A percentile compares a stretch with the other conserved stretches of the same genome.
These are phyloP conservation scores for Phalacrocorax pelagicus DNA, from an alignment of 2,113 vertebrate species.

Conservation along the genomic window DNA sequence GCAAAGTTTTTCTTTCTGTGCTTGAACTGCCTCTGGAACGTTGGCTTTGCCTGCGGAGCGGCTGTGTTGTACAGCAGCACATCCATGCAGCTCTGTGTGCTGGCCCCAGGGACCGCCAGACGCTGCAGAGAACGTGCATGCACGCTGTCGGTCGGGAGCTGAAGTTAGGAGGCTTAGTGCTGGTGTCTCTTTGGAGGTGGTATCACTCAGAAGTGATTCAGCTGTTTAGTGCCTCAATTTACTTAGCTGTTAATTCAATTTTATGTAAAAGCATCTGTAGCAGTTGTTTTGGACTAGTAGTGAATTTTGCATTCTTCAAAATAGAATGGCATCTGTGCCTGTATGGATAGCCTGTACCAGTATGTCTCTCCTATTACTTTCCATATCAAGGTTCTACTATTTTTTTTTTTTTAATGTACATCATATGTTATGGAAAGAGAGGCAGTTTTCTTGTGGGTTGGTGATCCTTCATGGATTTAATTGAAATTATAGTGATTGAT, in stretches of 20 bases:
- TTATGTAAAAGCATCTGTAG: neutral
- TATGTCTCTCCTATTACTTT: neutral
- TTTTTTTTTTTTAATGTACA: neutral
- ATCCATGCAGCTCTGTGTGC: neutral
- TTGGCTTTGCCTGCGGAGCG: neutral
- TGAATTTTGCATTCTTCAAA: neutral
- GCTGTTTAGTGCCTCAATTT: neutral
- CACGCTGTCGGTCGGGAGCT: neutral
- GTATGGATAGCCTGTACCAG: neutral
- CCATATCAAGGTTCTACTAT: neutral
- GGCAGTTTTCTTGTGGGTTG: neutral
- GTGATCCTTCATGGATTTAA: neutral
- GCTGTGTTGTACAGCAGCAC: fast-evolving
- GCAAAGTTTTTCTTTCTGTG: neutral
- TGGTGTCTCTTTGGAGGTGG: neutral
- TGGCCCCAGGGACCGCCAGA: neutral
- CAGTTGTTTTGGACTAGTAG: neutral
- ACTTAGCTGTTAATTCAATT: neutral
- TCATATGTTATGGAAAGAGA: neutral
- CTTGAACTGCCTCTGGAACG: neutral
- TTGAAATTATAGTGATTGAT: neutral
- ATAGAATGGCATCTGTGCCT: neutral
- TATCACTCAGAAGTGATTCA: neutral
- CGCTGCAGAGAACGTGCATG: neutral
- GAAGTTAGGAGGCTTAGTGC: neutral